These are phyloP conservation scores for Orthosia gracilis DNA, from an alignment of 2,888 invertebrate species.

Conservation along the genomic window DNA sequence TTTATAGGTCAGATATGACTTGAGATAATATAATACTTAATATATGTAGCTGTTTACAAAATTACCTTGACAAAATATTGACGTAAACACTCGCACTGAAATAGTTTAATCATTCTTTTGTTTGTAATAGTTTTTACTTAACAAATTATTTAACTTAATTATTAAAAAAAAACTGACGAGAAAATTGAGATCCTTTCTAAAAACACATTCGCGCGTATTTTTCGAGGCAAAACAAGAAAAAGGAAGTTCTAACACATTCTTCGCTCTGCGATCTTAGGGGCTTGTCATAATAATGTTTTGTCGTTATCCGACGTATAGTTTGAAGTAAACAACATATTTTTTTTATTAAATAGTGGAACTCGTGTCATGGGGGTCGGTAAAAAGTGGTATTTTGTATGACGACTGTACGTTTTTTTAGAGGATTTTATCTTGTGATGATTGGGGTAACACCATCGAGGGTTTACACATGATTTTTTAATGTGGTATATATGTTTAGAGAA, in stretches of 20 bases:
- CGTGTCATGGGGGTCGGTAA: slow-evolving; percentile 10
- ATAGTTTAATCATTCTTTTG: background rate
- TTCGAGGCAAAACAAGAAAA: background rate
- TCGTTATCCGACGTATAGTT: background rate
- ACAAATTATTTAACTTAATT: background rate
- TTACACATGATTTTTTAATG: background rate
- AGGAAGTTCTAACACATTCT: slow-evolving; percentile 48
- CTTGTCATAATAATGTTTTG: slow-evolving; percentile 9
- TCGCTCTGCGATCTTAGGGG: slow-evolving; percentile 16
- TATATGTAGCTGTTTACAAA: background rate
- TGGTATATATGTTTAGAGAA: background rate
- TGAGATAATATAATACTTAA: background rate
- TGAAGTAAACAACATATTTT: background rate
- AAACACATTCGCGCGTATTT: background rate
- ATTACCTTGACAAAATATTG: background rate
- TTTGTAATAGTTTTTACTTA: background rate
- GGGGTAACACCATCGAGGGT: too few relatives aligned
- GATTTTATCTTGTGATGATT: background rate
- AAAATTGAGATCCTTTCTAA: background rate
- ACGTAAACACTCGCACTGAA: background rate
- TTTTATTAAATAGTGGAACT: slow-evolving; percentile 11
- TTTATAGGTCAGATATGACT: background rate
- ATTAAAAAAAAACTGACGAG: background rate
- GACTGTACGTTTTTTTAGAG: slow-evolving; percentile 14
- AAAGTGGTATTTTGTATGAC: slow-evolving; percentile 42